Base-by-base conservation (phyloP, 2,797 vertebrate species). In the Urophycis tenuis region DNA sequence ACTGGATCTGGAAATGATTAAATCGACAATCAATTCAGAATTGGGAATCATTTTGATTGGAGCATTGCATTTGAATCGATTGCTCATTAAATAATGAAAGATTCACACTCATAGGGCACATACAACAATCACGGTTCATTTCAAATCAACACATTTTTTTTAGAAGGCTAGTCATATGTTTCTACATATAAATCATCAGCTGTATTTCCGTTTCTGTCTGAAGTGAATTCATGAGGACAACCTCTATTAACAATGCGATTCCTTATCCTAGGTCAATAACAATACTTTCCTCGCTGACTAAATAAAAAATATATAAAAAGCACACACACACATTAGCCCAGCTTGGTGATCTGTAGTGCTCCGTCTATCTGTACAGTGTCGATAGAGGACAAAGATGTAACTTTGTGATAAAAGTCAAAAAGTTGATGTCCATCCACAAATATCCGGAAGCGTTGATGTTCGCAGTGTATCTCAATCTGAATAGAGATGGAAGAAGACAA, bases 321-420 rank as follows among this genome's bases (percentile, higher is more conserved):
- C 33, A n/a, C 80, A 80, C 74, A 71, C 87, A 82, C 10, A 8
- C 79, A 71, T 89, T 95, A 99, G 87, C 96, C 97, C 22, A 99
- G 95, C 91, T 99, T 99, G 78, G 97, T 99, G 92, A 99, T 95
- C 85, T 98, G 96, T 88, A 99, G 94, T 84, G 97, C 95, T 87
- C 98, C 98, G 0, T 94, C 95, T 93, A 99, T 99, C 91, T 95
- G 95, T 91, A 99, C 95, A 25, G 96, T 95, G 91, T 99, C 95
- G 84, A 99, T 99, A 29, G 96, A 93, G 73, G 94, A 82, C 88
- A 99, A 94, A n/a, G 95, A 95, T 92, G 96, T 95, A 80, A 99
- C 93, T 91, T 97, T 97, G 88, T 99, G 97, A 90, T 97, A 98
- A 95, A 99, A 99, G 95, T 99, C 98, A 95, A 99, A 99, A 84